Base-by-base conservation (phyloP, 2,888 invertebrate genomes). In the Clepsis dumicolana region DNA sequence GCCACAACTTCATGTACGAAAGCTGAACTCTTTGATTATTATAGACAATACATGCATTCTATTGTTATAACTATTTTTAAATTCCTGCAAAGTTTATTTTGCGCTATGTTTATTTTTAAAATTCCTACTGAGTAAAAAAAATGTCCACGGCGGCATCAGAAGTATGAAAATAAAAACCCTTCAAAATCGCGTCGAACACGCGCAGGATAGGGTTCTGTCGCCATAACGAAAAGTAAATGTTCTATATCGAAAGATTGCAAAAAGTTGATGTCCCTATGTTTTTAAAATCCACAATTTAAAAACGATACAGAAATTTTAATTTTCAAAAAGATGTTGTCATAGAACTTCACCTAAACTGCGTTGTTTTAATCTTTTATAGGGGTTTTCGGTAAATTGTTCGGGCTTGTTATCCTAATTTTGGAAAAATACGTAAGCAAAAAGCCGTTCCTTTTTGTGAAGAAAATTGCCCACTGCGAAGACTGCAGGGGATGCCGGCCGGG, bases 381-480 rank as follows among this genome's bases (percentile, higher is more conserved):
- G 35, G 68, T 64, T 69, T 57, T 60, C 70, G 64, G 62, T 64
- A 52, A 65, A 73, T 75, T 78, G 76, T 75, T 76, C 71, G 71
- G 75, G 73, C 72, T 77, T 75, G 75, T 77, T 78, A 81, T 77
- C 75, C 77, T 80, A 78, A 82, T 83, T 82, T 82, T 78, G 75
- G 74, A 64, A 79, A 84, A 81, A 81, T 67, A 73, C 71, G 75
- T 78, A 77, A 79, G 77, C 72, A 78, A 79, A 80, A 80, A 81
- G 72, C 74, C 73, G 77, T 78, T 79, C 77, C 75, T 80, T 83
- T 84, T 87, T 83, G 77, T 77, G 77, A 80, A 82, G 84, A 84
- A 87, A 86, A 86, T 86, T 85, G 86, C 86, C 81, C 75, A 79
- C 79, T 74, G 75, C 74, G 78, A 77, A 79, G 80, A 82, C 82